These are phyloP conservation scores for Schmidtea mediterranea DNA, from an alignment of 1,140 invertebrate species.

Conservation along the genomic window DNA sequence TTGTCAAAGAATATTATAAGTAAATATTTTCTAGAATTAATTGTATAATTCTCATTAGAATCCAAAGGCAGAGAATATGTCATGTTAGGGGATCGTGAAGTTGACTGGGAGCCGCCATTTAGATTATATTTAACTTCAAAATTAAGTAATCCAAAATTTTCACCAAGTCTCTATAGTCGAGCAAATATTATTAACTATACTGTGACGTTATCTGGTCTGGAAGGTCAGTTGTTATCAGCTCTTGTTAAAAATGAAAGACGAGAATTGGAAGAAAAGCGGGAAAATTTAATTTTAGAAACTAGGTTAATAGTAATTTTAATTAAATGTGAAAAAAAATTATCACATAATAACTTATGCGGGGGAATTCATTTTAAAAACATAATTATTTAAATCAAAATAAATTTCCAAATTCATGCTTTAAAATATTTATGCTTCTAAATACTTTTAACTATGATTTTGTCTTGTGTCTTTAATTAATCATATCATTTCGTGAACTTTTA, in stretches of 20 bases:
- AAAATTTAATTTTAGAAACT: constrained; percentile 17
- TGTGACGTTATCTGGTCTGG: constrained; percentile 49
- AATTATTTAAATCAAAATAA: too few relatives aligned
- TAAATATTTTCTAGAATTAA: constrained; percentile 14
- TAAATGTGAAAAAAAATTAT: too few relatives aligned
- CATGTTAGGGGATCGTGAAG: constrained; percentile 27
- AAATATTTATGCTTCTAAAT: too few relatives aligned
- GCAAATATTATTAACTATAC: constrained; percentile 65
- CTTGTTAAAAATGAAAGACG: constrained; percentile 48
- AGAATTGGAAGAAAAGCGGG: constrained; percentile 29
- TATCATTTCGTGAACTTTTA: too few relatives aligned
- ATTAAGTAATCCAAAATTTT: constrained; percentile 52
- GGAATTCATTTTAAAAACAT: too few relatives aligned
- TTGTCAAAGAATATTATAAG: constrained; percentile 57
- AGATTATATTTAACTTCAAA: constrained; percentile 61
- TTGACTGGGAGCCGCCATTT: constrained; percentile 48
- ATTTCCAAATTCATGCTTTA: too few relatives aligned
- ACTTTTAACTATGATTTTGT: too few relatives aligned
- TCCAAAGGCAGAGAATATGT: constrained; percentile 37
- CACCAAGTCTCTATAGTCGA: constrained; percentile 52
- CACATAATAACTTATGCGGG: too few relatives aligned
- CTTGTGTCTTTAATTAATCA: too few relatives aligned
- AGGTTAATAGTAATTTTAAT: too few relatives aligned
- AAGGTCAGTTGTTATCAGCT: constrained; percentile 57
- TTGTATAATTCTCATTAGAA: not conserved